Conservation (phyloP, 2,797 vertebrate species). For the Aphelocoma californica region DNA sequence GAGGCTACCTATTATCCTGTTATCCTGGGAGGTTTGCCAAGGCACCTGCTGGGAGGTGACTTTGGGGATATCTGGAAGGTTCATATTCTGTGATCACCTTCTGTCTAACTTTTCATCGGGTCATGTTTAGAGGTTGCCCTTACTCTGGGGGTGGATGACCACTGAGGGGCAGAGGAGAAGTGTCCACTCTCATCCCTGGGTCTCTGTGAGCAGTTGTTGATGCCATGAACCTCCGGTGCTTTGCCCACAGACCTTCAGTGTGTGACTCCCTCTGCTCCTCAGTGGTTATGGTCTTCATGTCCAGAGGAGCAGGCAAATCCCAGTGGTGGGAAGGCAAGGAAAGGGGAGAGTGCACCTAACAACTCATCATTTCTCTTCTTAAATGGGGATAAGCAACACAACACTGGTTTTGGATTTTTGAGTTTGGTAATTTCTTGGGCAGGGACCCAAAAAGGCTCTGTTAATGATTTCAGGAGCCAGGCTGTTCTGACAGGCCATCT, state of each 20-base stretch:
- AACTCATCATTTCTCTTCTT: neutral
- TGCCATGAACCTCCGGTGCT: neutral
- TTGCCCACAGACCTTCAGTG: neutral
- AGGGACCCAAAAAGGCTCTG: neutral
- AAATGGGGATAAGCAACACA: neutral
- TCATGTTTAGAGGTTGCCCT: neutral
- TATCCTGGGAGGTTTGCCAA: neutral
- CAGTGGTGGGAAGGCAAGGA: neutral
- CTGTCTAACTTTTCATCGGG: neutral
- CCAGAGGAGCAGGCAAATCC: neutral
- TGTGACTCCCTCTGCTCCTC: neutral
- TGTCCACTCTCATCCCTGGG: neutral
- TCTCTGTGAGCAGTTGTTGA: neutral
- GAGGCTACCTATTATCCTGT: accelerated
- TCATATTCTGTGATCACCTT: neutral
- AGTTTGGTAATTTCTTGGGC: neutral
- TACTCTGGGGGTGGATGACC: neutral
- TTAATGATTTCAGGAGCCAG: neutral
- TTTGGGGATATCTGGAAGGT: neutral
- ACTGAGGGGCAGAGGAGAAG: neutral
- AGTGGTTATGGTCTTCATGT: accelerated
- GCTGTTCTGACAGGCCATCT: neutral
- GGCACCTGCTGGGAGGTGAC: neutral
- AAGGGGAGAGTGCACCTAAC: neutral
- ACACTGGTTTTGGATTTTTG: neutral